Base-by-base conservation (phyloP, 1,140 invertebrate species). In the Homarus americanus region DNA sequence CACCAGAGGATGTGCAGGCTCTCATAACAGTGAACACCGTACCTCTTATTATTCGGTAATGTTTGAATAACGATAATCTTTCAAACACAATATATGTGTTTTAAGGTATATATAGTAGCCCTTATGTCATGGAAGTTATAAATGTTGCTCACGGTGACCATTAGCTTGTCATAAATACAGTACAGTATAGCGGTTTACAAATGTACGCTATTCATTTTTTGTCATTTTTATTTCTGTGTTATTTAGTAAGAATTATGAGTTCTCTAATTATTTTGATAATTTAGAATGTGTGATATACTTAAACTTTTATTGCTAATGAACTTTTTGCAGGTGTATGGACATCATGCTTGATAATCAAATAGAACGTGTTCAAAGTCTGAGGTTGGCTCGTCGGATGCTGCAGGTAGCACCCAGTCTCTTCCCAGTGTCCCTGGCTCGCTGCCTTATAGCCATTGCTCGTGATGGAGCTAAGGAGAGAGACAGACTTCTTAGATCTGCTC, bases 281-380 rank as follows among this genome's bases (percentile, higher is more conserved):
- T n/a, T n/a, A n/a, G n/a, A n/a, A n/a, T n/a, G n/a, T 75, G 41
- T 15, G 12, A 38, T 79, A 32, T 49, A 12, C n/a, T 79, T 76
- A 5, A 15, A 44, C 15, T 49, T 44, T 17, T 7, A 40, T 34
- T 58, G 44, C 79, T 24, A 58, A 41, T 44, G 2, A 1, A 20
- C 34, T 66, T 28, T 78, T 82, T 79, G 96, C 93, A 95, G 95
- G 85, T 95, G 95, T 93, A 96, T 99, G 93, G 98, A 99, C 94
- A 95, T 99, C 75, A 95, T 95, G 96, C 73, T 96, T 28, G 95
- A 97, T 92, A 98, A 98, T 94, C 97, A 98, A 93, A 96, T 97
- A 88, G 98, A 99, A 94, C 95, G 98, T 40, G 96, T 98, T 69
- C 98, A 99, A 95, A 98, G 97, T 0, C 94, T 99, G 88, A 96